Base-by-base conservation (phyloP, 35 echinoderm and acorn worm species). In the Patiria miniata region DNA sequence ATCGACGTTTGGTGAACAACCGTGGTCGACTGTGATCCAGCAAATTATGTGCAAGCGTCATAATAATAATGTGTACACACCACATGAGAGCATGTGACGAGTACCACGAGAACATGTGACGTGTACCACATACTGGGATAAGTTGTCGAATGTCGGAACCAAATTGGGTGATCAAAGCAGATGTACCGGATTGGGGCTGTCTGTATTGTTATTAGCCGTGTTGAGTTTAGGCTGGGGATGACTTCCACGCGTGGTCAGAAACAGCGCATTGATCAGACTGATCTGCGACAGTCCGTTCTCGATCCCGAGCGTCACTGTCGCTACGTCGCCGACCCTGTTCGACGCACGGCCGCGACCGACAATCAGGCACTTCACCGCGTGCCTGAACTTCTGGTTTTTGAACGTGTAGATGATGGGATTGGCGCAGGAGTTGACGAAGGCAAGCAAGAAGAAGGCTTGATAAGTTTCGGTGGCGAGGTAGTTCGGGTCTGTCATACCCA, bases 341-440 rank as follows among this genome's bases (percentile, higher is more conserved):
- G 65, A 73, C 8, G 26, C 19, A 34, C 17, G 76, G 1, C 28
- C 68, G 23, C 17, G 83, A 76, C 42, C 4, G 12, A 47, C 12
- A 47, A 47, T 47, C 28, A 91, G 52, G n/a, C 82, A 78, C 39
- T 81, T 77, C 2, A 93, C 39, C 18, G 92, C 92, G 9, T 85
- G 55, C 42, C 95, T 77, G 51, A 98, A 92, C 44, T 98, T 80
- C 21, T 80, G 53, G 52, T 94, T 91, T 50, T 80, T 91, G 19
- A 89, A 65, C 8, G 92, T 94, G 54, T 98, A 98, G 39, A 98
- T 98, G 40, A 98, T 82, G 15, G 95, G 95, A 86, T 98, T 98
- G 0, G 86, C 92, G 23, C 95, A 98, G 50, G 89, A 91, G 86
- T 98, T 98, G n/a, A 86, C 73, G 78, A 90, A 98, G 2, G 91